Conservation (phyloP, 2,888 invertebrate species). For the Eumerus sabulonum region DNA sequence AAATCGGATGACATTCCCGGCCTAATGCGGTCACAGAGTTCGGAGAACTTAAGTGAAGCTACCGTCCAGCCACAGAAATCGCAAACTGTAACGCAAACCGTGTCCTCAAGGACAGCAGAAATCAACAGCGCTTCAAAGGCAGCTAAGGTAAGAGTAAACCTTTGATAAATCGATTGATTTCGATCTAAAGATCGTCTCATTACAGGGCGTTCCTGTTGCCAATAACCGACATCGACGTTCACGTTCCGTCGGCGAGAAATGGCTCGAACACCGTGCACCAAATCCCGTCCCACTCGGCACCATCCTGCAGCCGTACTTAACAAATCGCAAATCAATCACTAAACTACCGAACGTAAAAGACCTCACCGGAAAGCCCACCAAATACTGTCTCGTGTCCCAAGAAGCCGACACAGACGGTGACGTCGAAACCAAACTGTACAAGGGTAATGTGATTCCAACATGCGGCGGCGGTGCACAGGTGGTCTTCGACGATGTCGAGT, state of each 20-base stretch:
- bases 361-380: slow-evolving; percentile 87
- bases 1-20: slow-evolving; percentile 79
- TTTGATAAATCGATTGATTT: not conserved
- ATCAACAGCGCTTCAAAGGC: slow-evolving; percentile 35
- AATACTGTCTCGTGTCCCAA: slow-evolving; percentile 96
- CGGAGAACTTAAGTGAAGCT: slow-evolving; percentile 72
- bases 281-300: slow-evolving; percentile 92
- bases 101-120: slow-evolving; percentile 34
- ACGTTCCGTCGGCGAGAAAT: slow-evolving; percentile 87
- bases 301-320: slow-evolving; percentile 91
- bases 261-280: slow-evolving; percentile 94
- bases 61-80: slow-evolving; percentile 21
- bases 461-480: slow-evolving; percentile 97
- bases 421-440: slow-evolving; percentile 94
- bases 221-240: slow-evolving; percentile 89
- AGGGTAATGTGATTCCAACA: slow-evolving; percentile 96
- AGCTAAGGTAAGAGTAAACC: slow-evolving; percentile 19
- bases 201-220: slow-evolving; percentile 83
- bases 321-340: slow-evolving; percentile 89
- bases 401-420: slow-evolving; percentile 95
- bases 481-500: slow-evolving; percentile 96
- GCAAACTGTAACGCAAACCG: slow-evolving; percentile 8
- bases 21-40: slow-evolving; percentile 74
- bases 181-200: too few relatives aligned
- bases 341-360: slow-evolving; percentile 89